A percentile compares a stretch with the other conserved stretches of the same genome.
These are phyloP conservation scores for Cerastis rubricosa DNA, from an alignment of 2,888 invertebrate species.

Conservation along the genomic window DNA sequence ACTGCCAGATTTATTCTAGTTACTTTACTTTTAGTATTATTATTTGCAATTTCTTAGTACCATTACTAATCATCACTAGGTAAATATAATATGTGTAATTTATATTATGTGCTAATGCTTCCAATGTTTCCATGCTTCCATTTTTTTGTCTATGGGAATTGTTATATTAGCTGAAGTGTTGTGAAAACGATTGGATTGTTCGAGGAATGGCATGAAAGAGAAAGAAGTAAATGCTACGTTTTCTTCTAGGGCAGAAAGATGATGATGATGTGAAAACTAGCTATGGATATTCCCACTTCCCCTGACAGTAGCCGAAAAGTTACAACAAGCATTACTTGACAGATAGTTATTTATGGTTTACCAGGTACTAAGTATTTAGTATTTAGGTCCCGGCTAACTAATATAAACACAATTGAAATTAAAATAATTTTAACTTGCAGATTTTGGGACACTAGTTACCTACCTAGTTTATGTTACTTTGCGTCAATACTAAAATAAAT, in stretches of 20 bases:
- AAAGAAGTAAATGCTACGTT: no score
- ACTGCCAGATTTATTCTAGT: slow-evolving; percentile 3
- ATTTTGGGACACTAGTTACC: not conserved
- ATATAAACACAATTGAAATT: not conserved
- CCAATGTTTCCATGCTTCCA: no score
- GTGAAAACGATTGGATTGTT: not conserved
- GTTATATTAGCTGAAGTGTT: not conserved
- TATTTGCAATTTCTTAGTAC: not conserved
- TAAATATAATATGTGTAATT: no score
- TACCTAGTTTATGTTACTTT: slow-evolving; percentile 2
- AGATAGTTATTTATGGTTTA: no score
- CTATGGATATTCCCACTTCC: not conserved
- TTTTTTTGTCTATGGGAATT: no score
- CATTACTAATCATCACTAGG: no score
- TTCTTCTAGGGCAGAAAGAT: no score
- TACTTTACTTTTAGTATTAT: not conserved
- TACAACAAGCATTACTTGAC: not conserved
- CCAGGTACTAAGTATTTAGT: no score
- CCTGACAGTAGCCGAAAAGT: not conserved
- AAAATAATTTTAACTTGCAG: not conserved
- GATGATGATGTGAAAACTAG: no score
- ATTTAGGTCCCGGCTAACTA: not conserved
- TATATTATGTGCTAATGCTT: no score
- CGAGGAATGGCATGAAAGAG: not conserved
- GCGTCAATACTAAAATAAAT: not conserved